Conservation (phyloP, 2,113 vertebrate genomes). For the Henicopernis longicauda region DNA sequence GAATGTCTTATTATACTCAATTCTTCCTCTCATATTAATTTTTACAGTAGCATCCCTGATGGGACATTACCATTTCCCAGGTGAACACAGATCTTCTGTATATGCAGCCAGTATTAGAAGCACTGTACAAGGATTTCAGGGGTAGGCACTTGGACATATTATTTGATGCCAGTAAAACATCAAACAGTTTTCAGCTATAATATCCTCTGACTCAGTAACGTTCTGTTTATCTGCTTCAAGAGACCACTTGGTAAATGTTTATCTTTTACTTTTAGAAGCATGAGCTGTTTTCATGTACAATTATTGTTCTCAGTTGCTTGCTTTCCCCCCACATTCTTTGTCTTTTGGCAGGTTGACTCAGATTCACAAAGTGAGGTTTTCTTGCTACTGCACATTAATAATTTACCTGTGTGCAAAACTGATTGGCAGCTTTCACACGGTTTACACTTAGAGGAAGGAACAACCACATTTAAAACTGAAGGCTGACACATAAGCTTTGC, state of each 20-base stretch:
- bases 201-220: background rate
- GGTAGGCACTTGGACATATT: background rate
- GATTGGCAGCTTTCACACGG: background rate
- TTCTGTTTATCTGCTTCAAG: slow-evolving; percentile 10
- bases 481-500: background rate
- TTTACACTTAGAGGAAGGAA: background rate
- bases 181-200: background rate
- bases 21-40: background rate
- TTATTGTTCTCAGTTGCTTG: background rate
- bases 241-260: slow-evolving; percentile 33
- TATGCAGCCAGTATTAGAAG: background rate
- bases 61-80: background rate
- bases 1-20: background rate
- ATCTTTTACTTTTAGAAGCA: slow-evolving; percentile 7
- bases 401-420: background rate
- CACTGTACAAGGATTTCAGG: background rate
- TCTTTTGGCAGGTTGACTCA: background rate
- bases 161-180: background rate
- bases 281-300: background rate
- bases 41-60: background rate
- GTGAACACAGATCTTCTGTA: background rate
- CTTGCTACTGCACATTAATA: background rate
- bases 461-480: background rate
- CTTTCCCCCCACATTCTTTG: background rate
- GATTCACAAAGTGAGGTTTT: background rate